phyloP scores from a whole-genome alignment of 2,888 invertebrate species.

The Bombyx huttoni region DNA sequence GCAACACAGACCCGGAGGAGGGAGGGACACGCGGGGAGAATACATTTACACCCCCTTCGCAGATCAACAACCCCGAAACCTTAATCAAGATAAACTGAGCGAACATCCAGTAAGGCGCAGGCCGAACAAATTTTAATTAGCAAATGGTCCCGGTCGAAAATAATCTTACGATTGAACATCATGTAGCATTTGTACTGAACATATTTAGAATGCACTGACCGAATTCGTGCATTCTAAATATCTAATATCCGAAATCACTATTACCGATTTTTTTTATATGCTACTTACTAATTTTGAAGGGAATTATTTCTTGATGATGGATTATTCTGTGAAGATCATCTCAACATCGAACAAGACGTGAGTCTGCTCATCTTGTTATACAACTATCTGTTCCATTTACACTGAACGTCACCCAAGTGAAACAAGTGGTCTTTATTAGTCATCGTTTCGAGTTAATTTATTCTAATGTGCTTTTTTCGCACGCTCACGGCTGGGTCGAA shows the following conservation, averaged over 20 bases:
- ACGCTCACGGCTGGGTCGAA: constrained; percentile 17
- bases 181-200: background rate
- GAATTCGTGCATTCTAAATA: background rate
- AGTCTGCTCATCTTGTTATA: too few species aligned
- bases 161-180: background rate
- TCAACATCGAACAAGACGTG: too few species aligned
- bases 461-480: constrained; percentile 39
- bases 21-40: constrained; percentile 13
- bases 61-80: constrained; percentile 62
- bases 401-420: constrained; percentile 27
- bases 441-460: constrained; percentile 34
- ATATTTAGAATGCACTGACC: background rate
- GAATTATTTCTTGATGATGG: too few species aligned
- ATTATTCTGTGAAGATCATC: too few species aligned
- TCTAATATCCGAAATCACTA: too few species aligned
- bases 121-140: constrained; percentile 38
- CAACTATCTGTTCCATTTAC: too few species aligned
- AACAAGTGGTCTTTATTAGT: constrained; percentile 31
- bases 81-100: constrained; percentile 53
- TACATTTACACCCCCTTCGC: constrained; percentile 34
- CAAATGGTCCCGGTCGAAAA: constrained; percentile 19
- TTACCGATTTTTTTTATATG: too few species aligned
- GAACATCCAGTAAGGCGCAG: constrained; percentile 30
- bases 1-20: constrained; percentile 32
- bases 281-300: too few species aligned